Evolutionary conservation across 2,797 vertebrate genomes (phyloP).

Genomic region (Amblyopsis hoosieri): DNA sequence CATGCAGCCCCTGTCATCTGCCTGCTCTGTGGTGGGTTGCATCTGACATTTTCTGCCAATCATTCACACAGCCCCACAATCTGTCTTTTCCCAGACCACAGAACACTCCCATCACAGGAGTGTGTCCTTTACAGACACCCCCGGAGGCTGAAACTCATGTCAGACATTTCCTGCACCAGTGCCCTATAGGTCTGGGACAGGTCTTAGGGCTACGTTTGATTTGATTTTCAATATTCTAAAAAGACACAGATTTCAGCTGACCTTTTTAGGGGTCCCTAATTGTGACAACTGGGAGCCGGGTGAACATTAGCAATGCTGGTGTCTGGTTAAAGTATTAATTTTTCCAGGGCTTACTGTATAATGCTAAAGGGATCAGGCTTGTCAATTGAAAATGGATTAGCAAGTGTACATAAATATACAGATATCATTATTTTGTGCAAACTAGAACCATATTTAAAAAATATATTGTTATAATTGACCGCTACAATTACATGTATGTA

Average conservation of each 20-base stretch:
- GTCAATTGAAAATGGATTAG: slow-evolving; percentile 56
- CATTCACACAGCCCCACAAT: slow-evolving; percentile 35
- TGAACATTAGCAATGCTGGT: slow-evolving; percentile 22
- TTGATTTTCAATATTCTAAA: slow-evolving; percentile 74
- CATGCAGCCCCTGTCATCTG: slow-evolving; percentile 60
- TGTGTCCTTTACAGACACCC: slow-evolving; percentile 57
- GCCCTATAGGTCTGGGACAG: slow-evolving; percentile 43
- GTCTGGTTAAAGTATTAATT: slow-evolving; percentile 32
- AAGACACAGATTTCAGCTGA: slow-evolving; percentile 49
- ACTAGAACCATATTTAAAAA: slow-evolving; percentile 29
- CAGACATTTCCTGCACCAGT: slow-evolving; percentile 34
- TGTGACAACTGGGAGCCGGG: slow-evolving; percentile 64
- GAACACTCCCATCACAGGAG: slow-evolving; percentile 55
- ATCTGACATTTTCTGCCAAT: slow-evolving; percentile 69
- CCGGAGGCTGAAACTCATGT: slow-evolving; percentile 42
- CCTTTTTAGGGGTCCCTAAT: slow-evolving; percentile 68
- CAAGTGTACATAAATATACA: slow-evolving; percentile 11
- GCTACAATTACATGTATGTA: slow-evolving; percentile 18
- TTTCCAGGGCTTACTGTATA: slow-evolving; percentile 37
- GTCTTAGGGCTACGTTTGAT: slow-evolving; percentile 56
- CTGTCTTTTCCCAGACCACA: slow-evolving; percentile 2
- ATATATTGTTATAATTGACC: slow-evolving; percentile 25
- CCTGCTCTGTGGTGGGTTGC: slow-evolving; percentile 54
- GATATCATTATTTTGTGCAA: slow-evolving; percentile 43
- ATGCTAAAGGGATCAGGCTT: slow-evolving; percentile 44